Evolutionary conservation across 2,888 invertebrate species (phyloP), one percentile per base, ranked within the genome.

Genomic region (Diloba caeruleocephala): DNA sequence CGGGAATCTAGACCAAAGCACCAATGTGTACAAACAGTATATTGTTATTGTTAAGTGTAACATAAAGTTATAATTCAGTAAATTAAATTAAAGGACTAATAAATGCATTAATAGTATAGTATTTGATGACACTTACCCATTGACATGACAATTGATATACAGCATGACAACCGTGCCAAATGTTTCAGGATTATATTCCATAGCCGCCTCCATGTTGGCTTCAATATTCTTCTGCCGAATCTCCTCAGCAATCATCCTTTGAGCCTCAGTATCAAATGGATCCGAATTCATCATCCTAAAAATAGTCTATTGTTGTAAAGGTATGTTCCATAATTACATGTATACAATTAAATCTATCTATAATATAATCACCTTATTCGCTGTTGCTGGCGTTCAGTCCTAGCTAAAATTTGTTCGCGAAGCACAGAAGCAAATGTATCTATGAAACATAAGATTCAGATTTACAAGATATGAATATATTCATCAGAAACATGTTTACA

Each of bases 121-220:
- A 21, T 7, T 1, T 4, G 7, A 21, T 5, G 2, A 1, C 21
- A 21, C 73, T 70, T 67, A 93, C 93, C 99, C 99, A 90, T 99
- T 99, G 0, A 99, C 99, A 87, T 96, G 96, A 87, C 99, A 99
- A 86, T 99, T 98, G 57, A 99, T 98, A 87, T 99, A 97, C 74
- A 99, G 94, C 99, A 99, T 99, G 37, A 98, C 97, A 33, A 99
- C 99, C 23, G 98, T 98, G 50, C 99, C 99, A 90, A 99, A 99
- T 33, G 98, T 98, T 91, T 99, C 99, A 0, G 99, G 99, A 89
- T 99, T 98, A 85, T 98, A 98, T 84, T 99, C 99, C 96, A 99
- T 98, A 0, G 99, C 99, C 0, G 98, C 98, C 84, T 99, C 98
- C 99, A 99, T 99, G 81, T 99, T 99, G 0, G 98, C 98, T 87